A percentile compares a stretch with the other conserved stretches of the same genome.
Conservation (phyloP, 2,797 vertebrate species). For the Sandelia bainsii region DNA sequence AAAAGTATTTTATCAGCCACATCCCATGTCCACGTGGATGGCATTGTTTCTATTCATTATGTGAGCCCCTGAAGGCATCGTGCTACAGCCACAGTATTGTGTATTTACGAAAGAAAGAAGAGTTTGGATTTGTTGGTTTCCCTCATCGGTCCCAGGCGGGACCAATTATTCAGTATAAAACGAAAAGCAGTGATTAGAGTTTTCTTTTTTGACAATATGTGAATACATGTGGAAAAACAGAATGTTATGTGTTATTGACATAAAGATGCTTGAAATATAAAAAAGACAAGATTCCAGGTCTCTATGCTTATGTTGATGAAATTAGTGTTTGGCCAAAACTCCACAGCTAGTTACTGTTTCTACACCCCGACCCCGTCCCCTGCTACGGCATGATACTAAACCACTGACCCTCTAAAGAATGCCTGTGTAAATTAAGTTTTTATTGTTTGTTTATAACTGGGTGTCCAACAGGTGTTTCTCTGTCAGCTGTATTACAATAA, state of each 20-base stretch:
- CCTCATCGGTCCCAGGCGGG: conserved; percentile 78
- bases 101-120: conserved; percentile 45
- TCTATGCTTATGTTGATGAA: conserved; percentile 70
- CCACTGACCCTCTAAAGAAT: conserved; percentile 83
- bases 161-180: conserved; percentile 79
- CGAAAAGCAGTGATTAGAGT: conserved; percentile 63
- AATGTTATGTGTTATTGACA: conserved; percentile 69
- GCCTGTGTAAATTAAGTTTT: conserved; percentile 87
- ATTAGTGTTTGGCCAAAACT: conserved; percentile 72
- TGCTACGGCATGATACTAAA: conserved; percentile 78
- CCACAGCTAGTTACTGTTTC: conserved; percentile 59
- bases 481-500: conserved; percentile 89
- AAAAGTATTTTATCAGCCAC: conserved; percentile 50
- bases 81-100: conserved; percentile 56
- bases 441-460: conserved; percentile 84
- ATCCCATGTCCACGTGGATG: conserved; percentile 37
- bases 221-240: conserved; percentile 73
- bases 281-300: conserved; percentile 67
- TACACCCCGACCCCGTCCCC: conserved; percentile 23
- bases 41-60: conserved; percentile 53
- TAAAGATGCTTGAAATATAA: conserved; percentile 58
- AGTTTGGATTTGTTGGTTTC: conserved; percentile 65
- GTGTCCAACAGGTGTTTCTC: conserved; percentile 86
- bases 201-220: conserved; percentile 71
- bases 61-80: conserved; percentile 59